phyloP scores from a whole-genome alignment of 2,113 vertebrate species.

The Andinoacara biseriatus region DNA sequence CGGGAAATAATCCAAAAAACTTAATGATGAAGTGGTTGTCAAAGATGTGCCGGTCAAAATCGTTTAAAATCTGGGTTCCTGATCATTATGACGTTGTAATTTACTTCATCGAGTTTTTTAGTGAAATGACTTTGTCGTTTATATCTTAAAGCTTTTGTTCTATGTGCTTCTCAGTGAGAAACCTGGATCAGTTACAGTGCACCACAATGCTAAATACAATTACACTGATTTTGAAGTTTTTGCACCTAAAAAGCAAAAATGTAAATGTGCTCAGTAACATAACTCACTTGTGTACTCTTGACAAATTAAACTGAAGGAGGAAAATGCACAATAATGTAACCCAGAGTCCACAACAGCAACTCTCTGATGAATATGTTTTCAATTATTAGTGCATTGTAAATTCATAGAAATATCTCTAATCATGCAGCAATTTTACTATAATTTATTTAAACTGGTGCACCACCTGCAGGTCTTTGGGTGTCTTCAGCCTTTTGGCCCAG shows the following conservation, averaged over 20 bases:
- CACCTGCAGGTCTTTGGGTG: background rate
- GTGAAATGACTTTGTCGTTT: background rate
- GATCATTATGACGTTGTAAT: background rate
- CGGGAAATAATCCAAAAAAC: constrained; percentile 1
- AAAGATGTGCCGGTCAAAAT: background rate
- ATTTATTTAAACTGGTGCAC: background rate
- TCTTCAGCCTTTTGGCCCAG: background rate
- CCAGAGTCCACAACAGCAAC: background rate
- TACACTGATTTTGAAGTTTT: background rate
- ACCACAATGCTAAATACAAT: background rate
- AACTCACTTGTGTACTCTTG: background rate
- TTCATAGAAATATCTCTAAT: background rate
- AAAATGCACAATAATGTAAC: background rate
- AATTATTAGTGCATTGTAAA: background rate
- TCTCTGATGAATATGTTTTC: background rate
- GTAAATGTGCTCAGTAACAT: background rate
- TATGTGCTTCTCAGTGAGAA: background rate
- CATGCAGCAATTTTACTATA: background rate
- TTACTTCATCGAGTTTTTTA: background rate
- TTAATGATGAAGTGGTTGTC: background rate
- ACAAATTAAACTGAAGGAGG: background rate
- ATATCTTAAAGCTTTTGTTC: background rate
- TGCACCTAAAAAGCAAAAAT: background rate
- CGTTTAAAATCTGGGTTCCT: background rate
- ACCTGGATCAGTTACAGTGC: background rate